Evolutionary conservation across 2,888 invertebrate species (phyloP).

Genomic region (Beris chalybata): DNA sequence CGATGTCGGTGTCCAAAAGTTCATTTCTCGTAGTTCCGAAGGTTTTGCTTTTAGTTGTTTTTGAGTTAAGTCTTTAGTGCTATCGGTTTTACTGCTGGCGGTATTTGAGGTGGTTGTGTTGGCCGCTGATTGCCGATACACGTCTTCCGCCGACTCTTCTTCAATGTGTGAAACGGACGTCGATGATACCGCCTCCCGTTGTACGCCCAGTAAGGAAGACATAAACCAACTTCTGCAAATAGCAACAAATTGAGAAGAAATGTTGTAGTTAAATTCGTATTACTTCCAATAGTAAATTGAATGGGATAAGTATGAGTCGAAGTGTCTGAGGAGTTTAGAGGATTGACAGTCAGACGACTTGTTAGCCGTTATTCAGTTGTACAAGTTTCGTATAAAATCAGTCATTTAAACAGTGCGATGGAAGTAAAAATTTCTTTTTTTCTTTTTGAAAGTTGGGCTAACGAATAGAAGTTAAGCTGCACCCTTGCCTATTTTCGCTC

Average conservation of each 20-base stretch:
- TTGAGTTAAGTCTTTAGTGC: slow-evolving; percentile 47
- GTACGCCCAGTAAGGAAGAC: slow-evolving; percentile 66
- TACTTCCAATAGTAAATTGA: background rate
- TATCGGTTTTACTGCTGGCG: slow-evolving; percentile 23
- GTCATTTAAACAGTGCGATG: no score
- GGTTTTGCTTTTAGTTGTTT: slow-evolving; percentile 62
- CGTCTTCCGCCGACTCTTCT: slow-evolving; percentile 31
- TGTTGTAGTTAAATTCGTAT: background rate
- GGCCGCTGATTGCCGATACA: slow-evolving; percentile 23
- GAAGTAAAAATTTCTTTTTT: no score
- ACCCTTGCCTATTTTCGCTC: no score
- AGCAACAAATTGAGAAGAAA: slow-evolving; percentile 45
- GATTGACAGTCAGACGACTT: no score
- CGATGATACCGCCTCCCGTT: slow-evolving; percentile 63
- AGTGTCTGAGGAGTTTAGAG: no score
- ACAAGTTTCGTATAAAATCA: no score
- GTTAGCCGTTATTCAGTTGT: no score
- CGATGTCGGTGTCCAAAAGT: slow-evolving; percentile 84
- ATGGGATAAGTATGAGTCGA: no score
- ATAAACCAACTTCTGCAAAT: slow-evolving; percentile 64
- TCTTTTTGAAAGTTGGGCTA: no score
- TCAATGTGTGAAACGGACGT: slow-evolving; percentile 59
- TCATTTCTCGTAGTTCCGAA: slow-evolving; percentile 77
- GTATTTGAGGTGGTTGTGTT: slow-evolving; percentile 35
- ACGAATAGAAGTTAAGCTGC: no score